Evolutionary conservation across 1,140 invertebrate genomes (phyloP).

Genomic region (Vollenhovia emeryi): DNA sequence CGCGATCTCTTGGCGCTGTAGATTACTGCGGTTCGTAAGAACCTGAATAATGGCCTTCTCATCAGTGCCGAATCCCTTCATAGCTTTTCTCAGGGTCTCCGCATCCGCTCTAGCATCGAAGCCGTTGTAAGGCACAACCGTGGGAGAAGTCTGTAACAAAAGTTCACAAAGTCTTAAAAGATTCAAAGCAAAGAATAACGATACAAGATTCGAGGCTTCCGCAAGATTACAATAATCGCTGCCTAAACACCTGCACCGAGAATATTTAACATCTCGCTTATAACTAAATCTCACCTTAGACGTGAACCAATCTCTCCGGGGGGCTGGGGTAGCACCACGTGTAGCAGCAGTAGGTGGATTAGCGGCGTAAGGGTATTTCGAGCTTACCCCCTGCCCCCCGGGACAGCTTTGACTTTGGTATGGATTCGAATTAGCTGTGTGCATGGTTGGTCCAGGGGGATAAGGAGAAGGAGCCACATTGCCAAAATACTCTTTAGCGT

Average conservation of each 20-base stretch:
- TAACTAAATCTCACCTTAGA: conserved; percentile 78
- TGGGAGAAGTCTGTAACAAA: conserved; percentile 87
- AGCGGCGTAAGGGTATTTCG: conserved; percentile 69
- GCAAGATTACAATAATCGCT: neutral
- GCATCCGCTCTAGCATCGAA: conserved; percentile 92
- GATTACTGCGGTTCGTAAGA: conserved; percentile 90
- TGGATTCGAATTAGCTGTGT: conserved; percentile 54
- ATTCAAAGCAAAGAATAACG: neutral
- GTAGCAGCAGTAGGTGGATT: conserved; percentile 42
- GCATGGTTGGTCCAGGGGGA: conserved; percentile 50
- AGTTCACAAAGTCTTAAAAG: conserved; percentile 11
- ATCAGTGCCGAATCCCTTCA: conserved; percentile 95
- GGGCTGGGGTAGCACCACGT: conserved; percentile 70
- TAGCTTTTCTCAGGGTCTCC: conserved; percentile 92
- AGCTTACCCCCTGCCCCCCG: conserved; percentile 79
- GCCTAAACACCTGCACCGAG: neutral
- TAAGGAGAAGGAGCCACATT: conserved; percentile 47
- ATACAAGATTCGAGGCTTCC: neutral
- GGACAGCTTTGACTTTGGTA: conserved; percentile 76
- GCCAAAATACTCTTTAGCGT: conserved; percentile 48
- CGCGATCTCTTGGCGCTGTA: conserved; percentile 91
- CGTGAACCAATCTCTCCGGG: conserved; percentile 71
- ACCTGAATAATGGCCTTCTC: conserved; percentile 93
- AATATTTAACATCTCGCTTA: neutral
- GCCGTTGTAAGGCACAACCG: conserved; percentile 86